Conservation (phyloP, 2,888 invertebrate species). For the Apantesis nais region DNA sequence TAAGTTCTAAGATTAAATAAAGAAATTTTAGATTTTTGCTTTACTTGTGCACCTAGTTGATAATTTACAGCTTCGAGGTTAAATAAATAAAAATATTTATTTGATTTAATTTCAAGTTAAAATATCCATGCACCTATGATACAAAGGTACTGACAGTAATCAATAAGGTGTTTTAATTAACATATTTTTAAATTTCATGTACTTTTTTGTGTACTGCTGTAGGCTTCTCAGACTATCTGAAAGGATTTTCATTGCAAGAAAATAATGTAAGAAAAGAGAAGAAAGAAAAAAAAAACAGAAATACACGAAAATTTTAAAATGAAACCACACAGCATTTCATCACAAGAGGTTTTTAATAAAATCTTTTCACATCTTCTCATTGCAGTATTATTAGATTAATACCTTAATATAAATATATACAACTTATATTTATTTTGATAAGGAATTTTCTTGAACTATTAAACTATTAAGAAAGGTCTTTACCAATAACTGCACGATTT, state of each 20-base stretch:
- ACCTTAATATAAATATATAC: conserved; percentile 22
- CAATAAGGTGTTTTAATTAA: not conserved
- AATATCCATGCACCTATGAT: not conserved
- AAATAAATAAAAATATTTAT: not conserved
- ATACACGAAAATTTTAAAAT: conserved; percentile 16
- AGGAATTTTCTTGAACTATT: not conserved
- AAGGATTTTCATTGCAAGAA: not conserved
- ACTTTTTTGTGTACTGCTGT: not conserved
- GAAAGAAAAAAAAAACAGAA: no score
- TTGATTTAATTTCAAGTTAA: not conserved
- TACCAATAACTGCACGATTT: not conserved
- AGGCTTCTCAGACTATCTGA: no score
- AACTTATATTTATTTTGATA: not conserved
- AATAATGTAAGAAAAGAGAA: not conserved
- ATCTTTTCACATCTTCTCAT: conserved; percentile 39
- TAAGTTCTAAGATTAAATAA: no score
- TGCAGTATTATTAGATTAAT: conserved; percentile 23
- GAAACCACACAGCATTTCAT: conserved; percentile 33
- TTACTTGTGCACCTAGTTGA: not conserved
- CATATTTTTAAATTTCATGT: not conserved
- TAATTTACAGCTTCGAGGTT: not conserved
- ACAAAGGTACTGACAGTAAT: not conserved
- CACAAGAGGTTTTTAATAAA: conserved; percentile 46
- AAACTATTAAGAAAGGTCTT: not conserved
- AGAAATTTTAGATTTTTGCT: no score